Percentiles rank a stretch among this genome's conserved stretches.
Evolutionary conservation across 2,113 vertebrate species (phyloP).

Genomic region (Heterotilapia buettikoferi): DNA sequence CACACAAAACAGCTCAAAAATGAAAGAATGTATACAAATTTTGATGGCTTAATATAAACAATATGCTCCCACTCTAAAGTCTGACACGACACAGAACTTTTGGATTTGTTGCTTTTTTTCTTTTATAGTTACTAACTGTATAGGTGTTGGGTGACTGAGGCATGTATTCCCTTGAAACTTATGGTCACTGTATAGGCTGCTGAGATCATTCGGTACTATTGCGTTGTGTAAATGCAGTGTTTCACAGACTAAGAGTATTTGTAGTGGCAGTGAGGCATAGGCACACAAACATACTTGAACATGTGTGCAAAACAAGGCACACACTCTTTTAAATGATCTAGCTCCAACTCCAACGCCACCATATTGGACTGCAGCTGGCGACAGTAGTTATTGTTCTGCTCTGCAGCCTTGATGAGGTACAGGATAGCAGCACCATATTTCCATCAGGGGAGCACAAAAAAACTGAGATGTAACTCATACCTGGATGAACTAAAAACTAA

Average conservation of each 20-base stretch:
- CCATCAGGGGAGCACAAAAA: neutral
- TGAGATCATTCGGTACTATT: neutral
- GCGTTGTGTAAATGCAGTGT: neutral
- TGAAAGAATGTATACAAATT: neutral
- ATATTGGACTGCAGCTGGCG: neutral
- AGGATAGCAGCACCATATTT: neutral
- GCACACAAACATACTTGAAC: neutral
- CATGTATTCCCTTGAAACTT: neutral
- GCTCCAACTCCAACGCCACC: fast-evolving
- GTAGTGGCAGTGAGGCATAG: neutral
- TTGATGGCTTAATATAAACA: neutral
- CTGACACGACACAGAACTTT: neutral
- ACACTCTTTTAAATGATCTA: neutral
- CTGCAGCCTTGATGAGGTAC: neutral
- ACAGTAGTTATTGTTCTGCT: neutral
- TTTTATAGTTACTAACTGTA: neutral
- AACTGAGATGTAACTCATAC: neutral
- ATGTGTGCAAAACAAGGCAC: neutral
- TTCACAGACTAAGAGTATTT: neutral
- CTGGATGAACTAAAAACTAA: neutral
- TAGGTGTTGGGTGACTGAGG: neutral
- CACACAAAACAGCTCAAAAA: neutral
- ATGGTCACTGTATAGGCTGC: neutral
- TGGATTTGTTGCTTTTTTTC: neutral
- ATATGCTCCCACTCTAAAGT: neutral